Evolutionary conservation across 2,797 vertebrate species (phyloP), one percentile per base, ranked within the genome.

Genomic region (Eulemur mongoz): DNA sequence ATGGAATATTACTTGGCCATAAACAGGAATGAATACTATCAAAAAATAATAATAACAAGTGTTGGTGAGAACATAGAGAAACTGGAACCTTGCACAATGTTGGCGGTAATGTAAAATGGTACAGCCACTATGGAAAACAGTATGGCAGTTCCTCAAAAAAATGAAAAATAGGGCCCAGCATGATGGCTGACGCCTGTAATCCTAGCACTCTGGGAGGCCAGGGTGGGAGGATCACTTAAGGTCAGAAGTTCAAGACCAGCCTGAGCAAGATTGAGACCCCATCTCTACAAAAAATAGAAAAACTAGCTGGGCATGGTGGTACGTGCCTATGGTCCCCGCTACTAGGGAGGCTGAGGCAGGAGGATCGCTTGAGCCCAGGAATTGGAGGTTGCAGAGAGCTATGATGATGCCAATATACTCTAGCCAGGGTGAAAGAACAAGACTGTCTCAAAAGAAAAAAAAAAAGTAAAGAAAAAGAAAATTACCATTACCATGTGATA

Each of bases 261-360:
- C 30, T 75, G 17, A 30, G 1, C 72, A 75, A 75, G 15, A 10
- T 3, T 30, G 15, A 75, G 30, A 75, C 27, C 27, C 15, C 17
- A 45, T 48, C 72, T 75, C 45, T 75, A 32, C 2, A 10, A 75
- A 32, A 50, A 75, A 7, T 75, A 48, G 30, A 79, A 79, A 79
- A 35, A 38, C 14, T 25, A 54, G n/a, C 75, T 0, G 0, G 50
- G 13, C 2, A 0, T 35, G 13, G 50, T 38, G 50, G 7, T 0
- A 3, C 6, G 0, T 9, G 50, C 48, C 73, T 25, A 8, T 35
- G 14, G 22, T 78, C 50, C 22, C 75, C 15, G 75, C 75, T n/a
- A 35, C 75, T 78, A 4, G 22, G 50, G 75, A 25, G n/a, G n/a
- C 50, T 78, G 75, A 78, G 0, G 12, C 32, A 25, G 1, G 13